A percentile compares a stretch with the other conserved stretches of the same genome.
Evolutionary conservation across 2,113 vertebrate species (phyloP).

Genomic region (Nesogale talazaci): DNA sequence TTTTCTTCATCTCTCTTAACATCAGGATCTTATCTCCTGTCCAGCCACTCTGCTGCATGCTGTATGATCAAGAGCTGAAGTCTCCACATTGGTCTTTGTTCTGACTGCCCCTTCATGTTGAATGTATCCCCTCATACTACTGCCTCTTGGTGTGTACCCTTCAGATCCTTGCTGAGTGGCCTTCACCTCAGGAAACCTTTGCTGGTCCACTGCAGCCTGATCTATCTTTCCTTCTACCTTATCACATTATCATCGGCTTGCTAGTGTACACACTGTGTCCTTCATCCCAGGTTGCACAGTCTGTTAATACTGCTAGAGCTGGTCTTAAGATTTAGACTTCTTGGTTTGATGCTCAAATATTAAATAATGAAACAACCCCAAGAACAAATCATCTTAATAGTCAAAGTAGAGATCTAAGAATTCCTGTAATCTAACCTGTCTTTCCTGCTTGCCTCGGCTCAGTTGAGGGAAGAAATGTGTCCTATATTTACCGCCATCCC

Average conservation of each 20-base stretch:
- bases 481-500: neutral
- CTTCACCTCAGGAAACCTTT: neutral
- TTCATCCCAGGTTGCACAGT: neutral
- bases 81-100: neutral
- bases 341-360: neutral
- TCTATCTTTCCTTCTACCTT: no score
- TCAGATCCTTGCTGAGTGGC: neutral
- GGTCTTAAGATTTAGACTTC: neutral
- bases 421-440: neutral
- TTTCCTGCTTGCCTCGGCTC: neutral
- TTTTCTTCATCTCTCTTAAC: neutral
- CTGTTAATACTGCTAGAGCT: neutral
- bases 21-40: neutral
- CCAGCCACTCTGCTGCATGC: neutral
- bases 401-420: neutral
- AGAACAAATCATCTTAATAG: neutral
- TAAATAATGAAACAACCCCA: neutral
- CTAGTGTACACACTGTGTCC: neutral
- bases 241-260: neutral
- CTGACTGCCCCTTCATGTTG: neutral
- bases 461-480: neutral
- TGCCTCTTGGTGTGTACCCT: no score
- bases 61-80: neutral
- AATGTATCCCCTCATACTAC: fast-evolving
- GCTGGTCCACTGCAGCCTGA: neutral